phyloP scores from a whole-genome alignment of 2,888 invertebrate genomes.

The Lathronympha strigana region DNA sequence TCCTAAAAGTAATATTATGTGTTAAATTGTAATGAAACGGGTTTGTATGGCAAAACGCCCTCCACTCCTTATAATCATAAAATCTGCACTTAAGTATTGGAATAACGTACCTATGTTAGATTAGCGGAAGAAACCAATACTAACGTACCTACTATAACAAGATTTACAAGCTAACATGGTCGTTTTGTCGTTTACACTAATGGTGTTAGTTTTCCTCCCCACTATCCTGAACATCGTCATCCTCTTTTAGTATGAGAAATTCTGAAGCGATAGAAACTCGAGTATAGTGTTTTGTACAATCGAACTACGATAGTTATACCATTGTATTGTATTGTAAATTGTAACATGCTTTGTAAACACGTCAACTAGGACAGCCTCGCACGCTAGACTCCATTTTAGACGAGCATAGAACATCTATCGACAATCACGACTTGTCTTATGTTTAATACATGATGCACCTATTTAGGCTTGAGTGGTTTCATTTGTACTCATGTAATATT shows the following conservation, averaged over 20 bases:
- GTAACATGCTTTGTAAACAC: conserved; percentile 18
- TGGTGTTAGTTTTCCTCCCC: too few species aligned
- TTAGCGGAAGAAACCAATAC: too few species aligned
- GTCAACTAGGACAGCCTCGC: conserved; percentile 26
- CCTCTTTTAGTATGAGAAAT: neutral
- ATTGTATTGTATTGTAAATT: neutral
- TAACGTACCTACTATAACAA: too few species aligned
- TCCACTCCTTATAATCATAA: too few species aligned
- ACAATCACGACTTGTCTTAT: conserved; percentile 23
- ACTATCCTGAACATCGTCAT: neutral
- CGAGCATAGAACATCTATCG: conserved; percentile 16
- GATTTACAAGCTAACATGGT: too few species aligned
- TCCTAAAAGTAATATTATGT: too few species aligned
- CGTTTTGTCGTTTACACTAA: too few species aligned
- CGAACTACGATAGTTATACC: conserved; percentile 1
- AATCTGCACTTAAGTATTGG: too few species aligned
- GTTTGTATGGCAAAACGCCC: too few species aligned
- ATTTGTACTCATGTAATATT: conserved; percentile 9
- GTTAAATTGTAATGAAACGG: too few species aligned
- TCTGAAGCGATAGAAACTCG: neutral
- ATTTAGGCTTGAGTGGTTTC: conserved; percentile 22
- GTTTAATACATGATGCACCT: conserved; percentile 39
- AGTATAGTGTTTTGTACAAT: neutral
- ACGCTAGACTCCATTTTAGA: conserved; percentile 27
- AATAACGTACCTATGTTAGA: too few species aligned